Evolutionary conservation across 2,797 vertebrate species (phyloP).

Genomic region (Sternotherus odoratus): DNA sequence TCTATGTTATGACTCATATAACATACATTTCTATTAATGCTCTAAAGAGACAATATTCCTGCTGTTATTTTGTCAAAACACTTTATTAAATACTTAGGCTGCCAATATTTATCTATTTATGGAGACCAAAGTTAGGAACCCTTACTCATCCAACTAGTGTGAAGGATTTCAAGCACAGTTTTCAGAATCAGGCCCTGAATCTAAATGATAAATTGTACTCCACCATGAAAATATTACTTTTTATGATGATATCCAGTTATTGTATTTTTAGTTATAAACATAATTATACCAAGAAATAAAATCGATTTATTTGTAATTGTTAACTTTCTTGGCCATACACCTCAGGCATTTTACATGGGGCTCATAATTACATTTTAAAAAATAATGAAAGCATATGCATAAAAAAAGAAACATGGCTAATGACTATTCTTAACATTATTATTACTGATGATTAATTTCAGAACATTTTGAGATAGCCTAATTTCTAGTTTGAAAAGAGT

Average conservation of each 20-base stretch:
- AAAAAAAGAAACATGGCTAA: constrained; percentile 49
- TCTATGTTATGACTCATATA: constrained; percentile 46
- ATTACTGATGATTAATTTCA: constrained; percentile 22
- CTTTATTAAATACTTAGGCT: constrained; percentile 60
- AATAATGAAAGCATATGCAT: constrained; percentile 3
- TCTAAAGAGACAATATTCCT: constrained; percentile 53
- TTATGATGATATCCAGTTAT: constrained; percentile 17
- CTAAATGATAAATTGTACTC: constrained; percentile 32
- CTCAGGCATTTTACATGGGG: not conserved
- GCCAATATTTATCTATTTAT: constrained; percentile 55
- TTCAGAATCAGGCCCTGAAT: constrained; percentile 25
- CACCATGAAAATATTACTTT: constrained; percentile 8
- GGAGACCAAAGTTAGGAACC: constrained; percentile 1
- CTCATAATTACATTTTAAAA: constrained; percentile 47
- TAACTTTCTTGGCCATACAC: not conserved
- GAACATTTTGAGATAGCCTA: constrained; percentile 60
- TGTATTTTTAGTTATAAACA: not conserved
- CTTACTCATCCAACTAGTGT: constrained; percentile 57
- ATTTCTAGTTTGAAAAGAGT: constrained; percentile 45
- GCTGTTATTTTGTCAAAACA: constrained; percentile 59
- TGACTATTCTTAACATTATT: constrained; percentile 33
- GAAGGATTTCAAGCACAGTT: constrained; percentile 40
- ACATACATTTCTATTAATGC: constrained; percentile 63
- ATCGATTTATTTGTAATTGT: not conserved
- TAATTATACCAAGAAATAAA: not conserved